Conservation (phyloP, 2,888 invertebrate species). For the Campaea margaritaria region DNA sequence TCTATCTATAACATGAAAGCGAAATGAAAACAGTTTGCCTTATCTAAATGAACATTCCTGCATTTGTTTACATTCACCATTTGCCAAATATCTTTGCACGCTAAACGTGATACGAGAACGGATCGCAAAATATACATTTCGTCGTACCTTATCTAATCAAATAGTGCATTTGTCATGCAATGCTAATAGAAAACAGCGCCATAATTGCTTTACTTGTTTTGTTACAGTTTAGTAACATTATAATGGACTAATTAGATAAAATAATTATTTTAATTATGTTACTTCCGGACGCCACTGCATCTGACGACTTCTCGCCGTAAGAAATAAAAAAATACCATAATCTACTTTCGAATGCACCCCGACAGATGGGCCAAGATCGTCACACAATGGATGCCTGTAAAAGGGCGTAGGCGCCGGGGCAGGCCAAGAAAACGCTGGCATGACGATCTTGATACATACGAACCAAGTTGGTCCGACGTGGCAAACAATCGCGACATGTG, state of each 20-base stretch:
- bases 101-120: slow-evolving; percentile 17
- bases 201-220: slow-evolving; percentile 1
- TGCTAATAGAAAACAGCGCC: slow-evolving; percentile 46
- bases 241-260: background rate
- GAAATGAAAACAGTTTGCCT: slow-evolving; percentile 26
- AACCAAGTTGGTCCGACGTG: too few relatives aligned
- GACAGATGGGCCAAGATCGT: too few relatives aligned
- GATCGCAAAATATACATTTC: slow-evolving; percentile 25
- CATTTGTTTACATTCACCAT: slow-evolving; percentile 28
- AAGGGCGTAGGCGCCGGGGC: too few relatives aligned
- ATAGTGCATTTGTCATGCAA: slow-evolving; percentile 59
- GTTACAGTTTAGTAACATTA: background rate
- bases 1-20: background rate
- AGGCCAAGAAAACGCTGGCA: too few relatives aligned
- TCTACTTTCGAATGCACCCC: too few relatives aligned
- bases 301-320: too few relatives aligned
- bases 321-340: too few relatives aligned
- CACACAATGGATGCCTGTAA: too few relatives aligned
- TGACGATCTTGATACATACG: too few relatives aligned
- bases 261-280: background rate
- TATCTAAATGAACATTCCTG: slow-evolving; percentile 33
- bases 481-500: too few relatives aligned
- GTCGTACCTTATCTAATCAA: slow-evolving; percentile 56
- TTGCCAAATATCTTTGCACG: slow-evolving; percentile 28
- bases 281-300: too few relatives aligned